These are phyloP conservation scores for Hemicentrotus pulcherrimus DNA, from an alignment of 35 echinoderm and acorn worm species.

Conservation along the genomic window DNA sequence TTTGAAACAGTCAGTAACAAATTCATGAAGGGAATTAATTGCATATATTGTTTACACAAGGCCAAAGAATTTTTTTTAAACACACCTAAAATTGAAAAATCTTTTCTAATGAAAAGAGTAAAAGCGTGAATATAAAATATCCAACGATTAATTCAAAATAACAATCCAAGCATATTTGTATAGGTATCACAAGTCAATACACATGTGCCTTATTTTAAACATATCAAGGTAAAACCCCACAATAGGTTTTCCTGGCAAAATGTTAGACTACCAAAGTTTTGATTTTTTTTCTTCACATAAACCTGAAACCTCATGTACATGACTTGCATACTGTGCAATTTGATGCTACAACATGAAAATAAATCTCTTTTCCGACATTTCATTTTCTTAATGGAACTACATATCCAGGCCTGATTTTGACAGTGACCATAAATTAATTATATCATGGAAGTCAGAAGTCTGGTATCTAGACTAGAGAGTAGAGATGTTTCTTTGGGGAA, in stretches of 20 bases:
- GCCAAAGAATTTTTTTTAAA: not conserved
- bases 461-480: not conserved
- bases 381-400: too few species aligned
- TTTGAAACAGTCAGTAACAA: not conserved
- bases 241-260: not conserved
- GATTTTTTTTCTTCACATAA: too few species aligned
- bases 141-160: not conserved
- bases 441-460: not conserved
- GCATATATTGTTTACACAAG: not conserved
- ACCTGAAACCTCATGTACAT: too few species aligned
- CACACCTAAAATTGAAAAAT: not conserved
- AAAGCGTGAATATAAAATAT: too few species aligned
- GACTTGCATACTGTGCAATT: too few species aligned
- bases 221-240: not conserved
- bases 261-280: too few species aligned
- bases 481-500: not conserved
- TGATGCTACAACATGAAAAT: too few species aligned
- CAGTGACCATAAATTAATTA: too few species aligned
- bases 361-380: too few species aligned
- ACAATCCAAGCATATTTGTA: not conserved
- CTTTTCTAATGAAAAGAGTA: not conserved
- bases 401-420: too few species aligned
- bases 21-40: not conserved
- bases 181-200: not conserved
- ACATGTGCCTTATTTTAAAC: not conserved